Evolutionary conservation across 2,888 invertebrate species (phyloP), one percentile per base, ranked within the genome.

Genomic region (Cataglyphis cursor): DNA sequence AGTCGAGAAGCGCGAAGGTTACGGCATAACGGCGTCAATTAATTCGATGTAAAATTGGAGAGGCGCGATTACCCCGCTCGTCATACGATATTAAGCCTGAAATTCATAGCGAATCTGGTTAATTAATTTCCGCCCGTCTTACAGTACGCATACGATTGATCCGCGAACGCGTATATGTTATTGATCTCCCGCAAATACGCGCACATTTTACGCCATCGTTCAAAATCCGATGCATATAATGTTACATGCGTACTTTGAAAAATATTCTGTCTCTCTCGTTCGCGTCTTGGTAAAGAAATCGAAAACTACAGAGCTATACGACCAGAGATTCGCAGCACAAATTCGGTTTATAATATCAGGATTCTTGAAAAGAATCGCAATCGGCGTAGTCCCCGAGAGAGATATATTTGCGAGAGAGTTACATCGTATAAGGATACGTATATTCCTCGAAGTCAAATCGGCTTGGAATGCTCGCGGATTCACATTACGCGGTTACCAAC

Each of bases 81-180:
- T 74, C 70, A 44, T 24, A 24, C 15, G 48, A 38, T 59, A 74
- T 87, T 90, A 89, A 86, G 18, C 65, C 61, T 70, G 51, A 72
- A 83, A 89, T 90, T 87, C 85, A 87, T 28, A 35, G 38, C 44
- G 51, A 28, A 83, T 28, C 64, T 44, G 74, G 51, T 84, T 76
- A 85, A 81, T 88, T 87, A 85, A 82, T 84, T 68, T 76, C 35
- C 73, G 57, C 64, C 82, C 82, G 84, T 59, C 84, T 51, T 61
- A 35, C 35, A 35, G 35, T 35, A 5, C 18, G 18, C 44, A 10
- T n/a, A n/a, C 12, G 15, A 62, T 57, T 44, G 62, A 62, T 31
- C 28, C 35, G 31, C 48, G 38, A 38, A 18, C 44, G 44, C 44
- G 15, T 44, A 44, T 21, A 28, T 31, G 15, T 64, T 18, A 75